These are phyloP conservation scores for Zoanthus sociatus DNA, from an alignment of 92 coral and sea anemone species.

Conservation along the genomic window DNA sequence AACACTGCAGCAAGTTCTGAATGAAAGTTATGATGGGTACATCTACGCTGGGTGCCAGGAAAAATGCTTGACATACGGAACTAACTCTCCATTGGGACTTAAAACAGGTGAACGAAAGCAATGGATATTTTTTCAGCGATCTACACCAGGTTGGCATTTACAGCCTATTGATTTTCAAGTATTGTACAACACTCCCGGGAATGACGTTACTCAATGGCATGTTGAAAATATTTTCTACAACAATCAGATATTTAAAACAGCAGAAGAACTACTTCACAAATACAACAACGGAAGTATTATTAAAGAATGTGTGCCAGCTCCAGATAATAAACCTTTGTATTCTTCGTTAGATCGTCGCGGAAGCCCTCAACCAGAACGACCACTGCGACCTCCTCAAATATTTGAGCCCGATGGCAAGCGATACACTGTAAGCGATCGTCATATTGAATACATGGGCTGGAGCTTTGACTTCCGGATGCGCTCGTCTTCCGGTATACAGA, in stretches of 20 bases:
- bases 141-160: conserved; percentile 53
- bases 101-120: conserved; percentile 54
- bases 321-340: neutral
- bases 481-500: conserved; percentile 78
- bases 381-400: conserved; percentile 78
- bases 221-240: conserved; percentile 59
- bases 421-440: conserved; percentile 77
- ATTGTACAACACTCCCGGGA: conserved; percentile 60
- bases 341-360: conserved; percentile 74
- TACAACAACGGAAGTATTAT: conserved; percentile 52
- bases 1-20: conserved; percentile 56
- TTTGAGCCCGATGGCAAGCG: conserved; percentile 94
- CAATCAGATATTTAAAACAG: conserved; percentile 56
- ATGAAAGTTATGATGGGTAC: conserved; percentile 76
- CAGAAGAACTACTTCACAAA: conserved; percentile 61
- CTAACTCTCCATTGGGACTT: conserved; percentile 56
- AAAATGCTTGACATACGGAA: conserved; percentile 62
- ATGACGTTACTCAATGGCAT: conserved; percentile 68
- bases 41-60: conserved; percentile 53
- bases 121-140: conserved; percentile 68
- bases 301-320: conserved; percentile 50
- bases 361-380: conserved; percentile 69
- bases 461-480: conserved; percentile 87
- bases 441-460: conserved; percentile 97
- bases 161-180: conserved; percentile 67